Evolutionary conservation across 2,113 vertebrate genomes (phyloP), one percentile per base, ranked within the genome.

Genomic region (Hippocampus comes): DNA sequence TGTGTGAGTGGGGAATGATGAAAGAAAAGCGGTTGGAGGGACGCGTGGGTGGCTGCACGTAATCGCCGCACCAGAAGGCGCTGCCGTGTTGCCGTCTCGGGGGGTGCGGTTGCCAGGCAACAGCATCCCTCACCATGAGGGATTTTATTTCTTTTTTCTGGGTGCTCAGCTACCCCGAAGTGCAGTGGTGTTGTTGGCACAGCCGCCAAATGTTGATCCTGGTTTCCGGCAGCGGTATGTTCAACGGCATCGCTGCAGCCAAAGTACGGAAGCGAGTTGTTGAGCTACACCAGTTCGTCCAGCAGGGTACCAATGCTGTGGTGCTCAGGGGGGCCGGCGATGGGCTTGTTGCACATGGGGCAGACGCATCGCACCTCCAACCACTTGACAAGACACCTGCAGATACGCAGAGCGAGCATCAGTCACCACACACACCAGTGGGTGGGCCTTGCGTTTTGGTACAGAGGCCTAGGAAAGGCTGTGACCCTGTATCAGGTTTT

Each of bases 341-440:
- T 92, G 59, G 85, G 91, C 70, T 92, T 92, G 85, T 92, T 93
- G 75, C 92, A 93, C 92, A 92, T 92, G 67, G 91, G 92, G 73
- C 92, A 93, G 21, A 91, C 89, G 9, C 90, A 92, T 48, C 91
- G 91, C 21, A 93, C 91, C 86, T 93, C 91, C 82, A 93, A 72
- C 91, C 92, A 92, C 67, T 93, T 93, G 17, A 91, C 91, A 65
- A 93, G 76, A 84, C 92, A 92, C 86, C 92, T 93, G 73, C 2
- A 27, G 5, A 65, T 25, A 48, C 66, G 18, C 53, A 67, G 34
- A 38, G 34, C 0, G 14, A 46, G 61, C 59, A 9, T 34, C 9
- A 27, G 56, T 57, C 23, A 14, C 11, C 25, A 57, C 8, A 30
- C 57, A 18, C 6, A 34, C 8, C 48, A 6, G 5, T 17, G 34